Conservation (phyloP, 2,113 vertebrate species). For the Apus apus region DNA sequence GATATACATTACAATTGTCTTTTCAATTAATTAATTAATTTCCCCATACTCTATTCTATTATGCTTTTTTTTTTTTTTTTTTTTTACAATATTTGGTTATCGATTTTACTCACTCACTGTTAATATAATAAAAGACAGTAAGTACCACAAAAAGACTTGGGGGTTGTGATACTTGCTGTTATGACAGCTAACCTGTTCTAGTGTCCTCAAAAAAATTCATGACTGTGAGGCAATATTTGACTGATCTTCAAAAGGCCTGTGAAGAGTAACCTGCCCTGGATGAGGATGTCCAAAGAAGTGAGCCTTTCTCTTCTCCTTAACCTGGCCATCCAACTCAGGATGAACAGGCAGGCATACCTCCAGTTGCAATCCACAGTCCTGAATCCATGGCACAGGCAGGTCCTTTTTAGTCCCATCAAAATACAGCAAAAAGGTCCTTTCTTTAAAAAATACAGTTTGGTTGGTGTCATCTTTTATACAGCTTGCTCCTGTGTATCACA, state of each 20-base stretch:
- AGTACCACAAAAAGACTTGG: not conserved
- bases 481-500: not conserved
- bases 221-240: not conserved
- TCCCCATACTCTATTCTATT: not conserved
- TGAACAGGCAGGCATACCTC: not conserved
- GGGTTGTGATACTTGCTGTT: not conserved
- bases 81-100: not conserved
- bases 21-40: not conserved
- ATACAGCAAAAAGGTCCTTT: not conserved
- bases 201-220: not conserved
- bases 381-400: not conserved
- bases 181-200: not conserved
- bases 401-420: not conserved
- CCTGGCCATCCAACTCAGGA: not conserved
- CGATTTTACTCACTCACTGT: not conserved
- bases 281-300: not conserved
- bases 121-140: not conserved
- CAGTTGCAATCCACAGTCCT: not conserved
- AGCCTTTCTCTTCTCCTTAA: not conserved
- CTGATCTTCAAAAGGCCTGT: not conserved
- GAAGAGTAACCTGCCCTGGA: not conserved
- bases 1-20: not conserved
- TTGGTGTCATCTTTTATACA: not conserved
- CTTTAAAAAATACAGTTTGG: not conserved
- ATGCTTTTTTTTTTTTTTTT: not conserved